These are phyloP conservation scores for Trichogramma dendrolimi DNA, from an alignment of 2,888 invertebrate species.

Conservation along the genomic window DNA sequence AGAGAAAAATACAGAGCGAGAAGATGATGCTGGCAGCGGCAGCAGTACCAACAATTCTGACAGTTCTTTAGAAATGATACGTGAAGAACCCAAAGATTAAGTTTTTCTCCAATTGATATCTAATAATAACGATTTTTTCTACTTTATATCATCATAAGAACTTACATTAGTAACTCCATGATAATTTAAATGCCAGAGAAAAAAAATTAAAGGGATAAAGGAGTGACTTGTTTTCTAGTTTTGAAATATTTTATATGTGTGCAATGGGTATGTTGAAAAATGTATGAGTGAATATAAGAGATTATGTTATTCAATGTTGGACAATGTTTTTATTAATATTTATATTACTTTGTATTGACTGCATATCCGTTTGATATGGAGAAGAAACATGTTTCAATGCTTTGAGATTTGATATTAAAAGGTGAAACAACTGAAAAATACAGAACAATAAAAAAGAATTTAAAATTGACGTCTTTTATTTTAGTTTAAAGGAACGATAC, in stretches of 20 bases:
- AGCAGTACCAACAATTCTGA: constrained; percentile 53
- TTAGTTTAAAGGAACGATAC: constrained; percentile 20
- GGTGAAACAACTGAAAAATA: constrained; percentile 18
- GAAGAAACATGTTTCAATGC: constrained; percentile 16
- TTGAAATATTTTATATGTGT: constrained; percentile 27
- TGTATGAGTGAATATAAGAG: constrained; percentile 20
- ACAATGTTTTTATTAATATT: constrained; percentile 16
- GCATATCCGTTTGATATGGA: constrained; percentile 11
- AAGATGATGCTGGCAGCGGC: constrained; percentile 51
- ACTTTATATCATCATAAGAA: constrained; percentile 17
- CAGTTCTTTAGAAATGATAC: constrained; percentile 53
- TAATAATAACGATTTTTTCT: constrained; percentile 12
- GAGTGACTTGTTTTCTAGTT: constrained; percentile 28
- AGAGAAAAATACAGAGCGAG: constrained; percentile 46
- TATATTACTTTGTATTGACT: constrained; percentile 23
- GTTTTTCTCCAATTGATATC: constrained; percentile 4
- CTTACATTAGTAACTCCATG: constrained; percentile 17
- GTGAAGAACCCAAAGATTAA: constrained; percentile 49
- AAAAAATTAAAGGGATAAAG: constrained; percentile 12
- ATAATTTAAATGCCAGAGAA: constrained; percentile 20
- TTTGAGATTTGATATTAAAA: constrained; percentile 8
- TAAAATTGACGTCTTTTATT: constrained; percentile 26
- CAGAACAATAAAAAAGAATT: constrained; percentile 22
- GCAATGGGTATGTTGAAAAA: constrained; percentile 19
- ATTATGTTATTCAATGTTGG: constrained; percentile 20